Evolutionary conservation across 2,113 vertebrate genomes (phyloP), one percentile per base, ranked within the genome.

Genomic region (Lampris incognitus): DNA sequence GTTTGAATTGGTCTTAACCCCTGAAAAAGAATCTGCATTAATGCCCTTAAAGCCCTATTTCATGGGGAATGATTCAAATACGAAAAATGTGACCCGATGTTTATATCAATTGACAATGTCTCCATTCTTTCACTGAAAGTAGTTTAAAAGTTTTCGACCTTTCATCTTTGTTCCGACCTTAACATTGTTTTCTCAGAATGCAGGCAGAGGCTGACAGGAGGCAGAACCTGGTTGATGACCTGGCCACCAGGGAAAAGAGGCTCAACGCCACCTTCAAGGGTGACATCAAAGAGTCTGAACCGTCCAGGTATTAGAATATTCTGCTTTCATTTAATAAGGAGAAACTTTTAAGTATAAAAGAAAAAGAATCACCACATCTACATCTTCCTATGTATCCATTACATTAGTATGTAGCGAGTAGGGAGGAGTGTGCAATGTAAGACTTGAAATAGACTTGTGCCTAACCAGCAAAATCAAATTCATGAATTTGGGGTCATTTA

Each of bases 161-260:
- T 65, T 48, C 49, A 11, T 10, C 9, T 9, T 42, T 24, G 36
- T 64, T 13, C 37, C 52, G 8, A 71, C 84, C 86, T 90, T 90
- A 91, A 93, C 57, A 0, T 42, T 52, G 7, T 63, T 6, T 11
- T 51, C 9, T 46, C 90, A 99, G 98, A 91, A 98, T 97, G 0
- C 97, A 98, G 78, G 93, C 96, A 46, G 97, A 99, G 93, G 96
- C 96, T 1, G 97, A 99, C 88, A 94, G 97, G 72, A 95, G 97
- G 83, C 98, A 99, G 92, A 98, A 94, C 69, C 88, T 99, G 2
- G 81, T 99, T 86, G 98, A 99, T 1, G 96, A 98, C 5, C 96
- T 99, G 11, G 89, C 97, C 55, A 98, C 97, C 0, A 92, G 95
- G 72, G 96, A 99, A 79, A 95, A 93, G 62, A 96, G 96, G 5